These are phyloP conservation scores for Augochlora pura DNA, from an alignment of 1,140 invertebrate genomes.

Conservation along the genomic window DNA sequence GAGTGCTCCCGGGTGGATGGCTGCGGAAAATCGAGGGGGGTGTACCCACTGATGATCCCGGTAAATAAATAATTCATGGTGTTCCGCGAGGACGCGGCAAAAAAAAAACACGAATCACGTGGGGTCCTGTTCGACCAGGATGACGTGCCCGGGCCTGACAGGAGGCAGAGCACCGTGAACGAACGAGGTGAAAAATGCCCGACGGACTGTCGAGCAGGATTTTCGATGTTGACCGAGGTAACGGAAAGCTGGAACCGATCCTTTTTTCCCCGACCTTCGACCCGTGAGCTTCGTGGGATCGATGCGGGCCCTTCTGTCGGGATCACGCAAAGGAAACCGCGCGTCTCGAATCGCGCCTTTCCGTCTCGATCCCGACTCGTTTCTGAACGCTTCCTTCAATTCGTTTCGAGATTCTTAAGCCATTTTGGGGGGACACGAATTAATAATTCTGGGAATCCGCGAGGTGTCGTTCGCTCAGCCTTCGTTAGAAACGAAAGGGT, in stretches of 20 bases:
- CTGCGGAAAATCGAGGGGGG: slow-evolving; percentile 64
- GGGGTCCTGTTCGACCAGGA: slow-evolving; percentile 60
- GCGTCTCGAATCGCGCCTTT: no score
- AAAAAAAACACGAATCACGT: slow-evolving; percentile 27
- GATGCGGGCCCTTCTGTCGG: no score
- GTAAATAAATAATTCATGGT: slow-evolving; percentile 73
- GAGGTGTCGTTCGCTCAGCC: no score
- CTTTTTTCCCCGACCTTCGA: not conserved
- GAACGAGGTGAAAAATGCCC: slow-evolving; percentile 67
- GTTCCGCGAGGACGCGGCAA: slow-evolving; percentile 42
- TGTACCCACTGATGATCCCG: slow-evolving; percentile 44
- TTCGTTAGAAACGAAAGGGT: no score
- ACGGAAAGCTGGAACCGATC: slow-evolving; percentile 41
- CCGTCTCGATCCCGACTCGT: no score
- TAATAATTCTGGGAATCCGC: no score
- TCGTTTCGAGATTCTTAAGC: no score
- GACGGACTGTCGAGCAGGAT: slow-evolving; percentile 64
- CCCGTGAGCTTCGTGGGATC: slow-evolving; percentile 37
- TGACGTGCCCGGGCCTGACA: slow-evolving; percentile 68
- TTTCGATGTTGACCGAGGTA: slow-evolving; percentile 57
- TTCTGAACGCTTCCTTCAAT: no score
- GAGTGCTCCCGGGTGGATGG: not conserved
- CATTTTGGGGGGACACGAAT: no score
- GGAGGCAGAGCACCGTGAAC: slow-evolving; percentile 70
- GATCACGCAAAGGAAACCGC: no score